Base-by-base conservation (phyloP, 2,797 vertebrate genomes). In the Distichodus sexfasciatus region DNA sequence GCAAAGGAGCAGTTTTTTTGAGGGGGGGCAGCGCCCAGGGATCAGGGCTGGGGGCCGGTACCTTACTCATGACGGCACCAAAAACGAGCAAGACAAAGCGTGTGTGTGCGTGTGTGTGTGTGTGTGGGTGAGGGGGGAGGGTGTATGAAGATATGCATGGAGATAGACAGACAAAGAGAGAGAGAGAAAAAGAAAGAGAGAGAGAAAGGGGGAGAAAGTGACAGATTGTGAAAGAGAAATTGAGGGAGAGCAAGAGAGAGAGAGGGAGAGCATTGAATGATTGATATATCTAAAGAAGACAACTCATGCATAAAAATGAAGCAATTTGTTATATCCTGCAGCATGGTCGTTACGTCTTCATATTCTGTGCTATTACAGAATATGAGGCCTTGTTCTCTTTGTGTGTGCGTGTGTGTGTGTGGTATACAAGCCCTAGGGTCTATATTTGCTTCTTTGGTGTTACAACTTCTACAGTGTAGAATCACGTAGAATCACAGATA, bases 41-140 rank as follows among this genome's bases (percentile, higher is more conserved):
- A n/a, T n/a, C n/a, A n/a, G n/a, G n/a, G n/a, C n/a, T n/a, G n/a
- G n/a, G n/a, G n/a, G n/a, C n/a, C n/a, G n/a, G n/a, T n/a, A n/a
- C n/a, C n/a, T n/a, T n/a, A n/a, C n/a, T n/a, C n/a, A n/a, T n/a
- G n/a, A n/a, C n/a, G n/a, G n/a, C n/a, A n/a, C n/a, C n/a, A n/a
- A n/a, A n/a, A n/a, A n/a, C n/a, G n/a, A n/a, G n/a, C n/a, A n/a
- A n/a, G n/a, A n/a, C n/a, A n/a, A 17, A 9, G 6, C 6, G 2
- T 44, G 41, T 29, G 26, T 51, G 26, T 15, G 48, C 15, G 35
- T 40, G 17, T 38, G 35, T 58, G 54, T 36, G 55, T n/a, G 55
- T 40, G 81, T 74, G 81, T 11, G 70, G 70, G 77, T 83, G 82
- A n/a, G n/a, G n/a, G n/a, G n/a, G n/a, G n/a, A n/a, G n/a, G n/a